phyloP scores from a whole-genome alignment of 2,113 vertebrate species.

The Xiphias gladius region DNA sequence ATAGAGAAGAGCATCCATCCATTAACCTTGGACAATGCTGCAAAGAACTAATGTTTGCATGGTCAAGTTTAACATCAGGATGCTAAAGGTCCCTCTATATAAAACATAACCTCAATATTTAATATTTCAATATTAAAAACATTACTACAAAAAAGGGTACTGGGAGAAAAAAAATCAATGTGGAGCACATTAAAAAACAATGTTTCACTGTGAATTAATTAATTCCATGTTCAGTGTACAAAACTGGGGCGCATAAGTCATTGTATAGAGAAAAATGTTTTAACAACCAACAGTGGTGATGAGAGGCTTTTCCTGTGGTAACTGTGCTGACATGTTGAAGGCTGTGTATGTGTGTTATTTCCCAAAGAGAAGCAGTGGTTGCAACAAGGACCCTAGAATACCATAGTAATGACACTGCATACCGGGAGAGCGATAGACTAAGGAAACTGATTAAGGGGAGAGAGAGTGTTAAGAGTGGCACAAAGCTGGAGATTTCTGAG shows the following conservation, averaged over 20 bases:
- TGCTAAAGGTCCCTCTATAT: neutral
- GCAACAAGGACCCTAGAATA: conserved; percentile 47
- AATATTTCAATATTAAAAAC: conserved; percentile 1
- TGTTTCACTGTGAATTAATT: neutral
- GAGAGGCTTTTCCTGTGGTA: conserved; percentile 21
- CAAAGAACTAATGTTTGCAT: neutral
- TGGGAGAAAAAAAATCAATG: neutral
- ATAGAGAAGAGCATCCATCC: neutral
- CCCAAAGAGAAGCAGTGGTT: conserved; percentile 29
- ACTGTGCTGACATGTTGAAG: conserved; percentile 22
- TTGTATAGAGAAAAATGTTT: neutral
- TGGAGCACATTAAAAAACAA: neutral
- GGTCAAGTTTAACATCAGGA: neutral
- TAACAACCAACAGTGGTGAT: neutral
- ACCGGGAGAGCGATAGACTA: conserved; percentile 58
- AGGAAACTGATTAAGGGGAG: conserved; percentile 51
- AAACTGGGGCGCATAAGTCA: neutral
- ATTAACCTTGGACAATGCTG: neutral
- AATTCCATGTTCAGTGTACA: neutral
- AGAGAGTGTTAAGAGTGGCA: conserved; percentile 48
- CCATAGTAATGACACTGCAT: conserved; percentile 71
- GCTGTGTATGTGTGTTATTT: conserved; percentile 6
- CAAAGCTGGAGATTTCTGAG: conserved; percentile 60
- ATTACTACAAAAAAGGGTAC: neutral
- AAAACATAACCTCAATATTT: neutral